Percentiles rank a stretch among this genome's conserved stretches.
phyloP scores from a whole-genome alignment of 1,140 invertebrate species.

The Littorina saxatilis region DNA sequence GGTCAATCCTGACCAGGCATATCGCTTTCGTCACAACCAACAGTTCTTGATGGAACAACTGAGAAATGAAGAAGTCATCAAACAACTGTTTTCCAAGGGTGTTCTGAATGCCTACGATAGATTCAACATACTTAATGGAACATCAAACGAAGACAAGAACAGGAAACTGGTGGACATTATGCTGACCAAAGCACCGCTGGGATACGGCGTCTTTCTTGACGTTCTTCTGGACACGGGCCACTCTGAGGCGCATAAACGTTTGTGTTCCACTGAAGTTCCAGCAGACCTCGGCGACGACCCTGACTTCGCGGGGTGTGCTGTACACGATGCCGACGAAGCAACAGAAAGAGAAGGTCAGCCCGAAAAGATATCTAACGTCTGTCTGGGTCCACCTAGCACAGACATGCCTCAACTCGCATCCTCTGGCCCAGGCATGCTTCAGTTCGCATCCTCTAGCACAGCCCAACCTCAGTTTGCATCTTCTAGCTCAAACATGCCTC shows the following conservation, averaged over 20 bases:
- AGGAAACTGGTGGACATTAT: background rate
- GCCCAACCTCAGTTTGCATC: no score
- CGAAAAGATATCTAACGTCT: background rate
- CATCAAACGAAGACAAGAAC: background rate
- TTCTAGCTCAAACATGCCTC: background rate
- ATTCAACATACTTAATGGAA: background rate
- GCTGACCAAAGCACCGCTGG: background rate
- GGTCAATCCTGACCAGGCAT: background rate
- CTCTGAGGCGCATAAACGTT: background rate
- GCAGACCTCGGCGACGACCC: background rate
- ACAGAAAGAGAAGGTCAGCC: background rate
- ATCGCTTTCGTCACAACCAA: background rate
- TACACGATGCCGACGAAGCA: background rate
- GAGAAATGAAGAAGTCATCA: background rate
- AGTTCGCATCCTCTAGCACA: no score
- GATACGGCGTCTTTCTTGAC: background rate
- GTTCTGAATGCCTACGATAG: background rate
- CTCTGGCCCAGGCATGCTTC: background rate
- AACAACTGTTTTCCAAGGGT: background rate
- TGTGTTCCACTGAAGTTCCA: background rate
- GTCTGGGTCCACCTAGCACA: background rate
- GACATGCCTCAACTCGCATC: background rate
- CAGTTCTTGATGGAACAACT: background rate
- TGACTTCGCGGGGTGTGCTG: background rate
- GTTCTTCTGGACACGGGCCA: background rate